Percentiles rank a stretch among this genome's conserved stretches.
These are phyloP conservation scores for Pangasius mekongensis DNA, from an alignment of 2,797 vertebrate genomes.

Conservation along the genomic window DNA sequence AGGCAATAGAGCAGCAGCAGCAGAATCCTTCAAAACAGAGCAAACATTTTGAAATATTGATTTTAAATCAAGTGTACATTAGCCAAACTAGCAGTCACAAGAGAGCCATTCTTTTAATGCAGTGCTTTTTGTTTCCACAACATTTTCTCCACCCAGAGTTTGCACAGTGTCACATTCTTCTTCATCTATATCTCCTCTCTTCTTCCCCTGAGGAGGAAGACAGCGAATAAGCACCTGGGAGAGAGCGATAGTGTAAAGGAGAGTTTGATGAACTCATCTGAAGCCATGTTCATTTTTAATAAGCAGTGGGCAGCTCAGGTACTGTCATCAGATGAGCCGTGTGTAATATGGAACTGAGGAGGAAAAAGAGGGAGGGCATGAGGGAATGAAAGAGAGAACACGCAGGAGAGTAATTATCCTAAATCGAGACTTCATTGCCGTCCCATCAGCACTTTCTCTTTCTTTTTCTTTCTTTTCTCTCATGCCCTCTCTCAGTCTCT, in stretches of 20 bases:
- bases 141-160: conserved; percentile 26
- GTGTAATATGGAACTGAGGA: conserved; percentile 71
- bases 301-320: conserved; percentile 78
- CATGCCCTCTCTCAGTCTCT: conserved; percentile 29
- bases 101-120: conserved; percentile 28
- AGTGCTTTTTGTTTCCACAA: conserved; percentile 34
- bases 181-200: conserved; percentile 39
- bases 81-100: conserved; percentile 14
- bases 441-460: conserved; percentile 71
- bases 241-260: conserved; percentile 58
- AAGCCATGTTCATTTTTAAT: conserved; percentile 75
- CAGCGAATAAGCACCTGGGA: conserved; percentile 14
- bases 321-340: conserved; percentile 71
- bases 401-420: conserved; percentile 76
- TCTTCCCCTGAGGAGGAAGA: conserved; percentile 13
- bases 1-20: conserved; percentile 28
- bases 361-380: conserved; percentile 38
- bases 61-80: conserved; percentile 33
- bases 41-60: conserved; percentile 51
- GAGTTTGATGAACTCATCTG: conserved; percentile 75
- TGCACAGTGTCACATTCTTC: conserved; percentile 9
- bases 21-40: conserved; percentile 46
- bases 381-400: conserved; percentile 63
- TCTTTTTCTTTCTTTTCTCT: conserved; percentile 27
- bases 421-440: conserved; percentile 76